Conservation (phyloP, 1,140 invertebrate species). For the Cecropterus lyciades region DNA sequence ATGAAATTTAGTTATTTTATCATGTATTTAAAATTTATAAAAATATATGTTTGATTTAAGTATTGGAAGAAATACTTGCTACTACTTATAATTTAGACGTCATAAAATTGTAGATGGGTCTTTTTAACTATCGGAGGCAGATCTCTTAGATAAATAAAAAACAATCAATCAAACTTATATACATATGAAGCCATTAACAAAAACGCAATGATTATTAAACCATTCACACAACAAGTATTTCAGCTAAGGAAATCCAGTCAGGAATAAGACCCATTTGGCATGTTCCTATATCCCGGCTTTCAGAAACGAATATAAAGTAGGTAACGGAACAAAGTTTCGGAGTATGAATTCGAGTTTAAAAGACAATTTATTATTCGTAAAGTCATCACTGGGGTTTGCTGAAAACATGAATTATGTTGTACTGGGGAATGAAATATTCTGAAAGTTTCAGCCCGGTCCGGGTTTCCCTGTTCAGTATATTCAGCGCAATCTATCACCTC, state of each 20-base stretch:
- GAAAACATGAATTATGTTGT: conserved; percentile 46
- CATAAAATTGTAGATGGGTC: too few species aligned
- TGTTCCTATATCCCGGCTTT: conserved; percentile 21
- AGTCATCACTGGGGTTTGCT: conserved; percentile 42
- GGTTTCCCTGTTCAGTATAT: conserved; percentile 21
- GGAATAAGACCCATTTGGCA: conserved; percentile 23
- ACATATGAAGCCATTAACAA: too few species aligned
- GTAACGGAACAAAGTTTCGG: conserved; percentile 38
- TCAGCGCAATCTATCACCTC: neutral
- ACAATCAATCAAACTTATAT: too few species aligned
- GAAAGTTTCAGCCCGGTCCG: conserved; percentile 41
- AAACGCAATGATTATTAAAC: neutral
- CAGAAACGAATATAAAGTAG: conserved; percentile 32
- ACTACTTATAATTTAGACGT: too few species aligned
- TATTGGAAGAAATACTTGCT: too few species aligned
- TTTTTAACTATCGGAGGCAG: too few species aligned
- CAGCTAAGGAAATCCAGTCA: neutral
- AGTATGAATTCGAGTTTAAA: conserved; percentile 46
- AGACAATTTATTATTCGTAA: conserved; percentile 49
- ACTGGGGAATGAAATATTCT: conserved; percentile 51
- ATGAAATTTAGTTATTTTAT: too few species aligned
- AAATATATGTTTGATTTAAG: too few species aligned
- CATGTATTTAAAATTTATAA: too few species aligned
- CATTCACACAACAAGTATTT: neutral
- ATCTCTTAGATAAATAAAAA: too few species aligned